A percentile compares a stretch with the other conserved stretches of the same genome.
These are phyloP conservation scores for Saturnia japonica DNA, from an alignment of 2,888 invertebrate species.

Conservation along the genomic window DNA sequence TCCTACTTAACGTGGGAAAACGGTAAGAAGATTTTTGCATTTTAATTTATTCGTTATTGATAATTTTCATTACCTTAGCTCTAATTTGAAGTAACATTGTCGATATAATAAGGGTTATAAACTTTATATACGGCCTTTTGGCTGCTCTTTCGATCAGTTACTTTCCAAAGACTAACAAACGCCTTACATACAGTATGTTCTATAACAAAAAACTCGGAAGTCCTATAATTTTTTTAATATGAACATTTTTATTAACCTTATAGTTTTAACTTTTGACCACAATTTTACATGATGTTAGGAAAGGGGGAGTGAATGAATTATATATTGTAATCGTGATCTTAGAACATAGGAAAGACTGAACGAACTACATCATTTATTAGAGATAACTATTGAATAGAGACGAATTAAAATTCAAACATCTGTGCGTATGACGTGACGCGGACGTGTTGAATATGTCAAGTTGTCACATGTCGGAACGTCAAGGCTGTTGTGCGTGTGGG, in stretches of 20 bases:
- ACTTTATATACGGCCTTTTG: not conserved
- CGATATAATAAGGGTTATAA: not conserved
- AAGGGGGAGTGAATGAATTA: too few relatives aligned
- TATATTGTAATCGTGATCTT: not conserved
- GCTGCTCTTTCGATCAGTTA: not conserved
- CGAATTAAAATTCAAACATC: conserved; percentile 2
- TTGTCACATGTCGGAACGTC: conserved; percentile 4
- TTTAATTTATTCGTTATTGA: too few relatives aligned
- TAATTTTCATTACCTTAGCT: too few relatives aligned
- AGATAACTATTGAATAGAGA: not conserved
- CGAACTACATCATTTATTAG: not conserved
- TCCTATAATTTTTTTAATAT: not conserved
- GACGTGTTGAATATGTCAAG: conserved; percentile 1
- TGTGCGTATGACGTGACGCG: not conserved
- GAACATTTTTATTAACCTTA: not conserved
- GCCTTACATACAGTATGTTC: not conserved
- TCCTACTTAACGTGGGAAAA: too few relatives aligned
- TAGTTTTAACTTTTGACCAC: not conserved
- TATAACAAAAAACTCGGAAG: not conserved
- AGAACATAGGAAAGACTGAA: not conserved
- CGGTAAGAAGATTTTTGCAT: too few relatives aligned
- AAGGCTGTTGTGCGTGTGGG: not conserved
- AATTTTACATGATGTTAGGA: too few relatives aligned
- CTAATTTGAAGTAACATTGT: not conserved
- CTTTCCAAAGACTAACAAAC: not conserved